These are phyloP conservation scores for Dendronephthya gigantea DNA, from an alignment of 64 coral and sea anemone species.

Conservation along the genomic window DNA sequence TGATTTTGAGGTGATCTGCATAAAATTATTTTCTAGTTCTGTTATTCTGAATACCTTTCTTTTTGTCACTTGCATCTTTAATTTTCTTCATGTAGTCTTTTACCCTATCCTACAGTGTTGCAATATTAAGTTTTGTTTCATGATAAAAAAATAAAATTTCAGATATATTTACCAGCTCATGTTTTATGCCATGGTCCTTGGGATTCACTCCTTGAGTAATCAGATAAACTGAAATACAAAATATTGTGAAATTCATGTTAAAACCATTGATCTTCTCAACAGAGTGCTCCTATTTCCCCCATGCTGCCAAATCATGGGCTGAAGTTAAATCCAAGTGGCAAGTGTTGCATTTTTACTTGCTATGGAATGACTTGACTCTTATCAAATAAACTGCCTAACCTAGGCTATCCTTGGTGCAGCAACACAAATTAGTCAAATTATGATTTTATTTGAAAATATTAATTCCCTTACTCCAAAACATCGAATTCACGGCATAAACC, in stretches of 20 bases:
- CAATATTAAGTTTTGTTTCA: too few relatives aligned
- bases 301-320: too few relatives aligned
- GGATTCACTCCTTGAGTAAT: slow-evolving; percentile 49
- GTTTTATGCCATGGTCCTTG: slow-evolving; percentile 38
- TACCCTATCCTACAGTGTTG: slow-evolving; percentile 50
- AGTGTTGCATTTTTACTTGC: too few relatives aligned
- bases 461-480: slow-evolving; percentile 96
- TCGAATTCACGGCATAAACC: slow-evolving; percentile 82
- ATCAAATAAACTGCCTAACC: too few relatives aligned
- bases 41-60: slow-evolving; percentile 34
- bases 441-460: too few relatives aligned
- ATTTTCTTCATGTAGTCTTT: slow-evolving; percentile 76
- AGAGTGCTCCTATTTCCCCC: too few relatives aligned
- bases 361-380: too few relatives aligned
- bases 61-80: slow-evolving; percentile 52
- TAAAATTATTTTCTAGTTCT: neutral
- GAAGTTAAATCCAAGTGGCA: too few relatives aligned
- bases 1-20: neutral
- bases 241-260: neutral
- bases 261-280: neutral
- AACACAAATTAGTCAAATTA: too few relatives aligned
- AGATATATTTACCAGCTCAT: slow-evolving; percentile 53
- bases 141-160: too few relatives aligned
- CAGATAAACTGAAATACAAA: slow-evolving; percentile 46
- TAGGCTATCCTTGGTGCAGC: too few relatives aligned